These are phyloP conservation scores for Hemitrygon akajei DNA, from an alignment of 2,797 vertebrate species.

Conservation along the genomic window DNA sequence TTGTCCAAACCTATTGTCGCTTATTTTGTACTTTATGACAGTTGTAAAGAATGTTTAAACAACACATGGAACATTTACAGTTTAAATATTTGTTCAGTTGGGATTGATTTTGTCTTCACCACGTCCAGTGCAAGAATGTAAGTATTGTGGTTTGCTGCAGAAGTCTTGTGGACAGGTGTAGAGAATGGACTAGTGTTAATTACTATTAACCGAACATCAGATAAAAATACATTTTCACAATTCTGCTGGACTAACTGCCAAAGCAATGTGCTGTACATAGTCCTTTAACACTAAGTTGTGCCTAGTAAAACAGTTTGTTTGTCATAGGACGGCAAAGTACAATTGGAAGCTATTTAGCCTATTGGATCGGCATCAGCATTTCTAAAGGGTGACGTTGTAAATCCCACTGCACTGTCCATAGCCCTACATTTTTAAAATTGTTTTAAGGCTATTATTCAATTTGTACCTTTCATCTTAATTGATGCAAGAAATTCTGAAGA, in stretches of 20 bases:
- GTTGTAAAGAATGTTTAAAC: conserved; percentile 14
- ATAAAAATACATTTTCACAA: not conserved
- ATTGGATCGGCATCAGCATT: no score
- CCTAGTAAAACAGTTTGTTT: not conserved
- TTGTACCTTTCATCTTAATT: not conserved
- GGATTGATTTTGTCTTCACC: not conserved
- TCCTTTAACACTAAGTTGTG: not conserved
- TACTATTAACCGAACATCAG: not conserved
- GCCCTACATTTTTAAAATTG: not conserved
- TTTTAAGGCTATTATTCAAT: not conserved
- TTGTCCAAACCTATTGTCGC: not conserved
- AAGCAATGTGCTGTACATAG: not conserved
- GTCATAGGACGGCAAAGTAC: not conserved
- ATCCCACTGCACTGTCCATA: not conserved
- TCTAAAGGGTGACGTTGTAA: not conserved
- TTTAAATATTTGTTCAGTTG: conserved; percentile 29
- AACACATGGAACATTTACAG: conserved; percentile 23
- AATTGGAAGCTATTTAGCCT: no score
- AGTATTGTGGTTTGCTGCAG: not conserved
- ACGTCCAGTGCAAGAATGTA: not conserved
- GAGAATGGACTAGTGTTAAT: not conserved
- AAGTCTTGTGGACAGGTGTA: conserved; percentile 20
- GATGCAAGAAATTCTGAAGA: no score
- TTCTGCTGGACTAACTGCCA: not conserved
- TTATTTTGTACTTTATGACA: not conserved